Conservation (phyloP, 2,888 invertebrate genomes). For the Spatulosminthurus flaviceps region DNA sequence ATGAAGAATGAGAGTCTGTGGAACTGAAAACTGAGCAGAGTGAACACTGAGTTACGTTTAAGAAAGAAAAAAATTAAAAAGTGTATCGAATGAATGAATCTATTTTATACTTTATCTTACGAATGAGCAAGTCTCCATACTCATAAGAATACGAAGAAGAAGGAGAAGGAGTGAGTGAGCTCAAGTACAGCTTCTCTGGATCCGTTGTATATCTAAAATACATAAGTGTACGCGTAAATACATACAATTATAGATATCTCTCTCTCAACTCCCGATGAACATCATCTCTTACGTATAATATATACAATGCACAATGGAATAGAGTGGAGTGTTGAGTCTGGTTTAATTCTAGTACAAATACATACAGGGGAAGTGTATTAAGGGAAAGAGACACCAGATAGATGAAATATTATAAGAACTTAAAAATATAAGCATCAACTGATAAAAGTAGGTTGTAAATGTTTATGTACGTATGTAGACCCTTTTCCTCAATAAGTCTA, state of each 20-base stretch:
- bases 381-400: neutral
- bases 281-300: no score
- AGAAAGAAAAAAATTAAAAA: slow-evolving; percentile 23
- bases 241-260: no score
- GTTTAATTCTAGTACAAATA: neutral
- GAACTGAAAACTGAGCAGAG: slow-evolving; percentile 1
- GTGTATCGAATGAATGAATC: slow-evolving; percentile 28
- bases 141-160: neutral
- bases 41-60: neutral
- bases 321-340: neutral
- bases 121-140: slow-evolving; percentile 4
- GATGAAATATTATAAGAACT: neutral
- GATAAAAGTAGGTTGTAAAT: slow-evolving; percentile 11
- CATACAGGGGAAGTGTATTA: neutral
- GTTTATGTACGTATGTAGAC: neutral
- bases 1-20: neutral
- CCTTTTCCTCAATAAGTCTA: no score
- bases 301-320: slow-evolving; percentile 1
- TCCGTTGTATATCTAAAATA: no score
- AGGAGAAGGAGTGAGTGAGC: neutral
- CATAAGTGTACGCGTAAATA: no score
- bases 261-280: no score
- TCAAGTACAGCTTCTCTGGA: no score
- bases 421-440: slow-evolving; percentile 1
- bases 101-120: slow-evolving; percentile 22